Conservation (phyloP, 2,888 invertebrate species). For the Ennomos quercinarius region DNA sequence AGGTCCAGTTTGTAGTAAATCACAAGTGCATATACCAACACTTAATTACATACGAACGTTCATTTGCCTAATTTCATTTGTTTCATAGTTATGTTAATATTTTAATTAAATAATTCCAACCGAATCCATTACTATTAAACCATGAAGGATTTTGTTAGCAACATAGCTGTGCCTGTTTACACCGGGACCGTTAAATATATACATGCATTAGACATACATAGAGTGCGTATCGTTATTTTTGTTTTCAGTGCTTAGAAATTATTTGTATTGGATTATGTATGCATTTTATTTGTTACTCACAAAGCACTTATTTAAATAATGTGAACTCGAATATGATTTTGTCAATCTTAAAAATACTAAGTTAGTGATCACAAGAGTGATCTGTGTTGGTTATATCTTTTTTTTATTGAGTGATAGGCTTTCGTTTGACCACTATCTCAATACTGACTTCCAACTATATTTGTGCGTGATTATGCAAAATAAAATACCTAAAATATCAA, state of each 20-base stretch:
- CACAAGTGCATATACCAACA: conserved; percentile 21
- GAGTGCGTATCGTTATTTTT: conserved; percentile 12
- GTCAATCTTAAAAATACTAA: neutral
- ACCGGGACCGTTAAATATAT: conserved; percentile 14
- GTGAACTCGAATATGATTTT: too few relatives aligned
- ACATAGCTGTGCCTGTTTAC: conserved; percentile 15
- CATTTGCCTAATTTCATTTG: conserved; percentile 32
- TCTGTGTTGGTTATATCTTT: too few relatives aligned
- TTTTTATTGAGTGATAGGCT: too few relatives aligned
- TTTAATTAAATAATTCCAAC: conserved; percentile 31
- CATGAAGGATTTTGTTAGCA: conserved; percentile 31
- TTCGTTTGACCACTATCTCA: too few relatives aligned
- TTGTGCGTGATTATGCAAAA: too few relatives aligned
- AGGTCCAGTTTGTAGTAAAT: conserved; percentile 29
- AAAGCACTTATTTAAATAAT: too few relatives aligned
- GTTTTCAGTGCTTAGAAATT: conserved; percentile 3
- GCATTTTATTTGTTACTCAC: too few relatives aligned
- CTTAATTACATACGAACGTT: conserved; percentile 12
- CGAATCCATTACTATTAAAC: conserved; percentile 25
- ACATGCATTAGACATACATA: neutral
- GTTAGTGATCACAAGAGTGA: neutral
- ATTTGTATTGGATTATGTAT: too few relatives aligned
- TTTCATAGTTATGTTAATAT: conserved; percentile 33
- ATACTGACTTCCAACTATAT: too few relatives aligned
- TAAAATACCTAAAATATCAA: too few relatives aligned